phyloP scores from a whole-genome alignment of 2,113 vertebrate species.

The Neogobius melanostomus region DNA sequence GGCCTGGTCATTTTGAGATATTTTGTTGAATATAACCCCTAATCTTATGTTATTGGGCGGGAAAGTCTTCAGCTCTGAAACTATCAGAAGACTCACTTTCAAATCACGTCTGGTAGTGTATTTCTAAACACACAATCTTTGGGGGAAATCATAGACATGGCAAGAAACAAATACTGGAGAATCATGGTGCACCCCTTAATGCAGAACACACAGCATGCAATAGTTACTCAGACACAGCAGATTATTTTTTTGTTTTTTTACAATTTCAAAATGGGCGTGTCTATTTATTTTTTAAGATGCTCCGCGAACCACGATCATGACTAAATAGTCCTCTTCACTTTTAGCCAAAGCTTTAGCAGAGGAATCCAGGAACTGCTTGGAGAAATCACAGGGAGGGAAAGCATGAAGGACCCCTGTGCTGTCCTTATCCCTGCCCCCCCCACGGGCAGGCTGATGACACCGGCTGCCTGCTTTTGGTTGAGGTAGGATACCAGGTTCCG shows the following conservation, averaged over 20 bases:
- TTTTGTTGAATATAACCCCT: constrained; percentile 15
- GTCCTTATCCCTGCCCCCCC: constrained; percentile 98
- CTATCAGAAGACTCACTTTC: constrained; percentile 9
- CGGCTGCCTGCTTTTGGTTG: constrained; percentile 99
- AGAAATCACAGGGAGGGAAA: constrained; percentile 99
- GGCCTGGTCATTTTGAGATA: not conserved
- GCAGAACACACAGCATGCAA: constrained; percentile 89
- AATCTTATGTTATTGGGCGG: constrained; percentile 6
- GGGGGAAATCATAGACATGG: constrained; percentile 48
- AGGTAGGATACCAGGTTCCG: constrained; percentile 99
- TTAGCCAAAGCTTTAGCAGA: constrained; percentile 97
- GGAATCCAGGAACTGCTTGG: constrained; percentile 98
- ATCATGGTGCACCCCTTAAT: constrained; percentile 89
- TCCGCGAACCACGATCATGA: constrained; percentile 99
- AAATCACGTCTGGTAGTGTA: constrained; percentile 18
- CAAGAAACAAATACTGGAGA: constrained; percentile 61
- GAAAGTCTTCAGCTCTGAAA: constrained; percentile 3
- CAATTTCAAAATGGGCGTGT: constrained; percentile 40
- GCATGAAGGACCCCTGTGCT: constrained; percentile 97
- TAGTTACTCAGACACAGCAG: constrained; percentile 77
- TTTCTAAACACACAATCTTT: constrained; percentile 45
- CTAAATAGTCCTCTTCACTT: constrained; percentile 98
- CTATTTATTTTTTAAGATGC: constrained; percentile 84
- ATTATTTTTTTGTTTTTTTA: constrained; percentile 50
- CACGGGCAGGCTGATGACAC: constrained; percentile 97